Evolutionary conservation across 2,797 vertebrate species (phyloP), one percentile per base, ranked within the genome.

Genomic region (Gastrophryne carolinensis): DNA sequence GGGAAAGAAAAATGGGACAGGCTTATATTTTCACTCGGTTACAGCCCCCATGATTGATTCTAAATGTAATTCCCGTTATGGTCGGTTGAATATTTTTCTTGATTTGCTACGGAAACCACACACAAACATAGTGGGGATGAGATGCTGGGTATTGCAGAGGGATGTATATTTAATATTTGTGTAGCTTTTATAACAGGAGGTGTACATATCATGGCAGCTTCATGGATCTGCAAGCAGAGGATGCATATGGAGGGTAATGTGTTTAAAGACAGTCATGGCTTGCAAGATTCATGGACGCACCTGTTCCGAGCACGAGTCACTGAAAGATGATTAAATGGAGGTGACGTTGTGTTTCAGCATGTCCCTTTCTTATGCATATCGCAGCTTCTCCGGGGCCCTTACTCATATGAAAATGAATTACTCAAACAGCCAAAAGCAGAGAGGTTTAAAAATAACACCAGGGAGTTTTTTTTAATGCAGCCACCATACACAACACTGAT

Each of bases 401-500:
- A 32, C 52, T 19, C 56, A 49, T 5, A 9, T 27, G 79, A 30
- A 78, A 66, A 80, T 68, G 60, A 62, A 52, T 63, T 79, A 63
- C 66, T 65, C 60, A 71, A 77, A 65, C 75, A 71, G 71, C 27
- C 21, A 52, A 64, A 54, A 39, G 49, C 66, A 41, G 74, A 77
- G 67, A 64, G 67, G 60, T 77, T 58, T 71, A 71, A 77, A 77
- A 77, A 77, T 77, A 77, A 77, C 54, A 75, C 68, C 61, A 64
- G 30, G 54, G 39, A 17, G 17, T 26, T 5, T 37, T 63, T 39
- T 37, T 37, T 10, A 4, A 50, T 58, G 39, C 60, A 71, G 60
- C 57, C 52, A 77, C 67, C 60, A 21, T 44, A 63, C 44, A 64
- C 29, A 65, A 58, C 52, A 52, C 27, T 17, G 24, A 35, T 27